phyloP scores from a whole-genome alignment of 2,113 vertebrate genomes.

The Syngnathus scovelli region DNA sequence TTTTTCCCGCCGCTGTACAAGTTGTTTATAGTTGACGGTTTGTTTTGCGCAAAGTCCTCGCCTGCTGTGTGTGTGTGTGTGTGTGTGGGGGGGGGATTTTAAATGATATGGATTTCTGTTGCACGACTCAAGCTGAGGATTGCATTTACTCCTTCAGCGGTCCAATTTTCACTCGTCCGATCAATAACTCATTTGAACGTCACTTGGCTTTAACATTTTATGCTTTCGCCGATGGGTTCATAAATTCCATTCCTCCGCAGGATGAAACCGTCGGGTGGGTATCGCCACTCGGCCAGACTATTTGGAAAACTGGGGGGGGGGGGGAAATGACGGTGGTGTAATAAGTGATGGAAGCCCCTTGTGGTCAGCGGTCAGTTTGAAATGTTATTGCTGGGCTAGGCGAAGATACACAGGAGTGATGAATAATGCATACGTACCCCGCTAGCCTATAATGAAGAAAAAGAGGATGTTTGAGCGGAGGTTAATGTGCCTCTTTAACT shows the following conservation, averaged over 20 bases:
- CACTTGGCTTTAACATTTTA: constrained; percentile 29
- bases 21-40: neutral
- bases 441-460: constrained; percentile 55
- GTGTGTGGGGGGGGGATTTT: constrained; percentile 2
- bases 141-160: constrained; percentile 37
- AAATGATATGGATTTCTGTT: constrained; percentile 24
- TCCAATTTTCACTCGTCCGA: constrained; percentile 39
- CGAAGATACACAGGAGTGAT: constrained; percentile 30
- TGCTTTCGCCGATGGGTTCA: constrained; percentile 38
- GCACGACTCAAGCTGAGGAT: constrained; percentile 31
- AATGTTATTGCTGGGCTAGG: constrained; percentile 42
- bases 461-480: constrained; percentile 45
- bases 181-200: constrained; percentile 60
- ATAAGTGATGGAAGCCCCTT: constrained; percentile 28
- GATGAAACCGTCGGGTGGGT: constrained; percentile 25
- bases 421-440: constrained; percentile 53
- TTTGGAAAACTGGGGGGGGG: neutral
- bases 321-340: neutral
- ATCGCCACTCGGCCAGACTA: constrained; percentile 15
- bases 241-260: constrained; percentile 40
- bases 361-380: constrained; percentile 19
- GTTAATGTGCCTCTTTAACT: constrained; percentile 61
- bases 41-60: neutral
- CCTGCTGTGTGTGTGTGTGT: neutral
- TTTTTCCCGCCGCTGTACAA: neutral